phyloP scores from a whole-genome alignment of 64 coral and sea anemone species.

The Anthopleura sola region DNA sequence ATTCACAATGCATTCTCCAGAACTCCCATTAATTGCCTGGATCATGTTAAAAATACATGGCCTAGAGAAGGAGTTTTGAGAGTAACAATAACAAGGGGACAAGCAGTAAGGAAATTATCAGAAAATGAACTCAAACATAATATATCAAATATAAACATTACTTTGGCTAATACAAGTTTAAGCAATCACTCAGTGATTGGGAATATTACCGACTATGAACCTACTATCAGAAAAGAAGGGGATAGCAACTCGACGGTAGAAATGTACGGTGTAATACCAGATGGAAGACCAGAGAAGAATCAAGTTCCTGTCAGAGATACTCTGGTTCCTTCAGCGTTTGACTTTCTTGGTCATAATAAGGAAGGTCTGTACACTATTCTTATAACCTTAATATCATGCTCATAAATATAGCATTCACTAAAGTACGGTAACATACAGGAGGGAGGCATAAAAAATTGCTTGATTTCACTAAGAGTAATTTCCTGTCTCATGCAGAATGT shows the following conservation, averaged over 20 bases:
- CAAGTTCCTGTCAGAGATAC: constrained; percentile 70
- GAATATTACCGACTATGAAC: constrained; percentile 46
- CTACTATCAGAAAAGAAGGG: constrained; percentile 19
- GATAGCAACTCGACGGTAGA: constrained; percentile 59
- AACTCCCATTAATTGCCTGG: constrained; percentile 93
- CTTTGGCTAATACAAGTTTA: constrained; percentile 36
- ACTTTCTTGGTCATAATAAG: constrained; percentile 56
- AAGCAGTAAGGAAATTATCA: neutral
- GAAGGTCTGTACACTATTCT: constrained; percentile 7
- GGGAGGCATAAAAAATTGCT: too few species aligned
- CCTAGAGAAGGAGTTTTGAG: constrained; percentile 94
- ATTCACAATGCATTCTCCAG: constrained; percentile 96
- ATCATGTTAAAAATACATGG: constrained; percentile 87
- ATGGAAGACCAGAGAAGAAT: constrained; percentile 59
- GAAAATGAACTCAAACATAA: constrained; percentile 52
- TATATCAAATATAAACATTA: constrained; percentile 44
- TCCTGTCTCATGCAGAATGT: too few species aligned
- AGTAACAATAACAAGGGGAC: constrained; percentile 59
- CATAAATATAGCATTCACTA: neutral
- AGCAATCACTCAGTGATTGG: constrained; percentile 31
- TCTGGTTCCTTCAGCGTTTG: constrained; percentile 72
- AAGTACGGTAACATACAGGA: too few species aligned
- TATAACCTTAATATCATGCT: too few species aligned
- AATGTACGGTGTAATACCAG: constrained; percentile 43
- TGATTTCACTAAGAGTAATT: neutral